These are phyloP conservation scores for Drosophila micromelanica DNA, from an alignment of 1,140 invertebrate genomes.

Conservation along the genomic window DNA sequence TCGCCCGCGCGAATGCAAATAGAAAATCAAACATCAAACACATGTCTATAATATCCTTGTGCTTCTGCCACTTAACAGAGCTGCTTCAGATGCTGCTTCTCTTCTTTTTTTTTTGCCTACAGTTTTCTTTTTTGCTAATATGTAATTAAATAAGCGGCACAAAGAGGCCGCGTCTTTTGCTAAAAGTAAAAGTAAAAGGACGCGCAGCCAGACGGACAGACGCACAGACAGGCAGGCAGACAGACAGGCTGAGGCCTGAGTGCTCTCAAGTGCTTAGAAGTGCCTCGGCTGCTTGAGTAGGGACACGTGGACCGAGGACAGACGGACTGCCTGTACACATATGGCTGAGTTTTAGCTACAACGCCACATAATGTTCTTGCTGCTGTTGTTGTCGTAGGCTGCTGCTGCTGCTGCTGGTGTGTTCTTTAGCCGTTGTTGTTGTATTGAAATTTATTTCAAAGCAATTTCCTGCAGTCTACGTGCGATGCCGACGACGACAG, in stretches of 20 bases:
- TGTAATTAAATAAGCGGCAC: conserved; percentile 80
- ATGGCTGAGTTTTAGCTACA: conserved; percentile 43
- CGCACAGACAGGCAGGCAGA: conserved; percentile 37
- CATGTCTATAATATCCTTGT: conserved; percentile 23
- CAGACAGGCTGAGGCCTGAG: conserved; percentile 43
- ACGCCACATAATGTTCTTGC: conserved; percentile 42
- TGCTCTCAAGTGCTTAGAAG: conserved; percentile 69
- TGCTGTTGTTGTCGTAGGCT: conserved; percentile 60
- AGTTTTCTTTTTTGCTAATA: conserved; percentile 71
- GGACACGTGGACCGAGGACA: conserved; percentile 35
- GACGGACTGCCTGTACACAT: conserved; percentile 41
- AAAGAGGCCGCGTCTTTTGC: conserved; percentile 56
- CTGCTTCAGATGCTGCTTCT: conserved; percentile 3
- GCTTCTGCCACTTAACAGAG: conserved; percentile 27
- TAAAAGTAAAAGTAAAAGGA: conserved; percentile 42
- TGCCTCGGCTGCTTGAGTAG: conserved; percentile 69
- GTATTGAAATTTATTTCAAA: conserved; percentile 83
- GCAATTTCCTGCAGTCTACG: conserved; percentile 81
- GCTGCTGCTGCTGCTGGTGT: conserved; percentile 1
- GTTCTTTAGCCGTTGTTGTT: conserved; percentile 55
- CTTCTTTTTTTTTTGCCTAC: conserved; percentile 29
- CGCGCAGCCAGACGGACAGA: not conserved
- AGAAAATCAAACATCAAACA: conserved; percentile 53
- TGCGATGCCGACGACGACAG: conserved; percentile 60
- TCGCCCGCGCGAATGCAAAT: conserved; percentile 33